Conservation (phyloP, 2,888 invertebrate species). For the Ophraella communa region DNA sequence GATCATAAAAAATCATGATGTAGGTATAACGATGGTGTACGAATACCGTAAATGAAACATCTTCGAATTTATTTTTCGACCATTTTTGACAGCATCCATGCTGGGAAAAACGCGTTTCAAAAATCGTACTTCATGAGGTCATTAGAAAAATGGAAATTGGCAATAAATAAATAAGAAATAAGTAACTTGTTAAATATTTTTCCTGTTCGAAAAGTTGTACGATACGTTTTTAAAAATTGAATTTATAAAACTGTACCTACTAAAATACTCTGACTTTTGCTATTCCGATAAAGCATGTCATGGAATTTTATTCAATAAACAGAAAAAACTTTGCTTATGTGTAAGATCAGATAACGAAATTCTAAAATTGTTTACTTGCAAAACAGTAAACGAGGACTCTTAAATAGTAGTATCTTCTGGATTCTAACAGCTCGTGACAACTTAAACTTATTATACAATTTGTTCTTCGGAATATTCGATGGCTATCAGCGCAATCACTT, state of each 20-base stretch:
- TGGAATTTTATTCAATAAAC: too few species aligned
- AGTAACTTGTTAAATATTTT: too few species aligned
- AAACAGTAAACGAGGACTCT: background rate
- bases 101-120: constrained; percentile 9
- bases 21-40: constrained; percentile 9
- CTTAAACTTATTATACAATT: constrained; percentile 1
- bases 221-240: too few species aligned
- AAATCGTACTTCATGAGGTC: background rate
- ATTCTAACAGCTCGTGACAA: background rate
- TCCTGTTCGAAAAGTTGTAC: too few species aligned
- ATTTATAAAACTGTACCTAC: too few species aligned
- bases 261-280: too few species aligned
- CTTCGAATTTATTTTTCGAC: constrained; percentile 13
- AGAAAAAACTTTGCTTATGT: background rate
- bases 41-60: constrained; percentile 12
- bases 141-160: background rate
- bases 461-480: constrained; percentile 6
- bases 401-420: background rate
- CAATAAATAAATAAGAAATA: background rate
- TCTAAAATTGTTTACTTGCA: background rate
- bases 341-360: background rate
- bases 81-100: constrained; percentile 9
- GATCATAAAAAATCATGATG: constrained; percentile 15
- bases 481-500: constrained; percentile 2
- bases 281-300: too few species aligned